phyloP scores from a whole-genome alignment of 2,888 invertebrate species.

The Phengaris alcon region DNA sequence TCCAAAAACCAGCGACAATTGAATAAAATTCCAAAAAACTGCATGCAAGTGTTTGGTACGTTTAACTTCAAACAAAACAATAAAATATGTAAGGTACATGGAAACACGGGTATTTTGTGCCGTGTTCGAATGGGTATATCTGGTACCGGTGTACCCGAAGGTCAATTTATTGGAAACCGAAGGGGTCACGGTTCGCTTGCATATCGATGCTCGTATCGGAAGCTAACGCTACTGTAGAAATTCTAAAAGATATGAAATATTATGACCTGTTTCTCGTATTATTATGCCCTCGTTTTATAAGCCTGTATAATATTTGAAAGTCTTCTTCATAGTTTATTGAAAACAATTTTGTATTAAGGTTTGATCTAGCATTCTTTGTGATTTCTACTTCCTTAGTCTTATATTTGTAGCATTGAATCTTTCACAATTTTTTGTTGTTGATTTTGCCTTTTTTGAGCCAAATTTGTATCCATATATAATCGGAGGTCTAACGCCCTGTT shows the following conservation, averaged over 20 bases:
- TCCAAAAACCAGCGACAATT: slow-evolving; percentile 42
- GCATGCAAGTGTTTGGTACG: slow-evolving; percentile 49
- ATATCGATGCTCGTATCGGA: slow-evolving; percentile 51
- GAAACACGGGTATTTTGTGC: slow-evolving; percentile 4
- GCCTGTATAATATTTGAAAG: neutral
- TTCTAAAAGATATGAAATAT: slow-evolving; percentile 17
- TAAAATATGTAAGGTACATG: slow-evolving; percentile 45
- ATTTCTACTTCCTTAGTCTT: neutral
- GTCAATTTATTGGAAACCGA: slow-evolving; percentile 34
- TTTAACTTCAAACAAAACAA: slow-evolving; percentile 48
- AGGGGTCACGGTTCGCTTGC: slow-evolving; percentile 40
- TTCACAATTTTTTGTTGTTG: neutral
- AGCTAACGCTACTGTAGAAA: slow-evolving; percentile 35
- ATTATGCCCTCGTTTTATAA: neutral
- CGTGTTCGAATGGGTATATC: neutral
- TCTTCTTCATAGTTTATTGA: neutral
- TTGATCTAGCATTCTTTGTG: slow-evolving; percentile 1
- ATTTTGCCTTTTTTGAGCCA: neutral
- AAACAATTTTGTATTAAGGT: neutral
- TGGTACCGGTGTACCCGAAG: slow-evolving; percentile 39
- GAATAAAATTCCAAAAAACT: slow-evolving; percentile 40
- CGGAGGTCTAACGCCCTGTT: neutral
- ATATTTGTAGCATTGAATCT: neutral
- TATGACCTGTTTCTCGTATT: neutral
- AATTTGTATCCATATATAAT: neutral